Conservation (phyloP, 2,888 invertebrate genomes). For the Epicampocera succincta region DNA sequence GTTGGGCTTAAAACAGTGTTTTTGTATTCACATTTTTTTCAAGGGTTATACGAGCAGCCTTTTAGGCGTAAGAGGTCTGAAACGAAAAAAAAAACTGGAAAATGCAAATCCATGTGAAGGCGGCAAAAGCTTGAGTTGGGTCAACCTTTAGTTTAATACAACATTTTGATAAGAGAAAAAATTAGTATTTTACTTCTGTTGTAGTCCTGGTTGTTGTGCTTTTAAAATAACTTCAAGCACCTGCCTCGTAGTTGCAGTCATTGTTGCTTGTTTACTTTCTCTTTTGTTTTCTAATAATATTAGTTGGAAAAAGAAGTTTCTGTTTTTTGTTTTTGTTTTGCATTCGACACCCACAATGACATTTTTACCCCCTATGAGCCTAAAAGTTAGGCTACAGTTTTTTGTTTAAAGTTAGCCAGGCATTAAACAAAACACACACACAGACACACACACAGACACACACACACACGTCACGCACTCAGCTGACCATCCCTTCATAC, state of each 20-base stretch:
- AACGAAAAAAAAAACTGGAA: too few relatives aligned
- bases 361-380: conserved; percentile 10
- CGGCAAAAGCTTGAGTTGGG: too few relatives aligned
- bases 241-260: neutral
- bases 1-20: conserved; percentile 28
- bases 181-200: too few relatives aligned
- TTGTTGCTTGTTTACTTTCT: conserved; percentile 39
- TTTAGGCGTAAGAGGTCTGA: too few relatives aligned
- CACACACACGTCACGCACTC: conserved; percentile 1
- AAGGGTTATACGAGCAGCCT: too few relatives aligned
- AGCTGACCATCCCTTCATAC: neutral
- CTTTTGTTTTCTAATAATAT: conserved; percentile 51
- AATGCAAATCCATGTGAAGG: too few relatives aligned
- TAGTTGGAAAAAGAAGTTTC: conserved; percentile 7
- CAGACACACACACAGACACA: neutral
- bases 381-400: conserved; percentile 29
- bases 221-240: neutral
- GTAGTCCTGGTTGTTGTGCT: neutral
- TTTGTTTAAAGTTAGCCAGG: conserved; percentile 9
- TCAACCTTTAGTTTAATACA: too few relatives aligned
- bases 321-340: neutral
- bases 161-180: too few relatives aligned
- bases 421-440: neutral
- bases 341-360: conserved; percentile 5
- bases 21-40: neutral